phyloP scores from a whole-genome alignment of 1,140 invertebrate species.

The Pissodes strobi region DNA sequence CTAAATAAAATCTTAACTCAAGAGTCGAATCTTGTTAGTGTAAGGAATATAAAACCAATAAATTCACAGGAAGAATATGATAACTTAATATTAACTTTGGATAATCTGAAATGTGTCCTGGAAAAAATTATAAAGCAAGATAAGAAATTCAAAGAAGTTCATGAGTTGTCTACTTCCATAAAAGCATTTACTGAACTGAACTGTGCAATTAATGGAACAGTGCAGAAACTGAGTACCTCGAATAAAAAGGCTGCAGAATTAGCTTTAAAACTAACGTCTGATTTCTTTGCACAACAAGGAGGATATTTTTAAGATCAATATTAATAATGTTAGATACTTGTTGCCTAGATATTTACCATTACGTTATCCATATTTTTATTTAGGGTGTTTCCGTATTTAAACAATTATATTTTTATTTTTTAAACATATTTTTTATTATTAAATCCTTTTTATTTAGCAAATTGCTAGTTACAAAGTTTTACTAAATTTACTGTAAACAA shows the following conservation, averaged over 20 bases:
- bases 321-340: no score
- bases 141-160: slow-evolving; percentile 13
- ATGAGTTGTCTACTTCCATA: slow-evolving; percentile 10
- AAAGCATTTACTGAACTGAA: slow-evolving; percentile 15
- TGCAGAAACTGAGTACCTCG: neutral
- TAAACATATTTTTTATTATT: no score
- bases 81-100: slow-evolving; percentile 12
- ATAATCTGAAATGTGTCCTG: neutral
- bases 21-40: slow-evolving; percentile 11
- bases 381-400: no score
- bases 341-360: no score
- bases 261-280: neutral
- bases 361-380: no score
- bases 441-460: no score
- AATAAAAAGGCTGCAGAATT: slow-evolving; percentile 1
- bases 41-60: slow-evolving; percentile 25
- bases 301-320: slow-evolving; percentile 16
- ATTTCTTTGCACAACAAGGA: slow-evolving; percentile 21
- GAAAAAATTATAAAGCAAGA: slow-evolving; percentile 18
- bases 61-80: slow-evolving; percentile 30
- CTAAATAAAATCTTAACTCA: neutral
- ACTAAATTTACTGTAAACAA: no score
- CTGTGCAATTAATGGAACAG: neutral
- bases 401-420: no score
- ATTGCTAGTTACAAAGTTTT: no score